Evolutionary conservation across 2,797 vertebrate species (phyloP).

Genomic region (Acrocephalus scirpaceus): DNA sequence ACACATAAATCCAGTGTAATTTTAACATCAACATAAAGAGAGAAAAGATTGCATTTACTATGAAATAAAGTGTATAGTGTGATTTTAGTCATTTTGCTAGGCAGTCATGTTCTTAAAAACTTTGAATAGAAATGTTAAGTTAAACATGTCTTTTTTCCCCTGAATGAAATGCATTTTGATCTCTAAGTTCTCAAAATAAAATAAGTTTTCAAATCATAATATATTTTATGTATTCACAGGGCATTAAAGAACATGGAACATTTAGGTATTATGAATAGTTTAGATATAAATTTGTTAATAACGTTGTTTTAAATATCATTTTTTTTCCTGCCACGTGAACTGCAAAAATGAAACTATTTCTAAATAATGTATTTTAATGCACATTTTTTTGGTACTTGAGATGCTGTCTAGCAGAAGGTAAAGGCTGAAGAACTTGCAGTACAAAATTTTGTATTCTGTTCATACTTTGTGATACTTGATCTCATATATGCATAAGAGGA

Average conservation of each 20-base stretch:
- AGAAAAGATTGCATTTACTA: background rate
- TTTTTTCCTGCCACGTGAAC: background rate
- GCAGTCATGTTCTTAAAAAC: background rate
- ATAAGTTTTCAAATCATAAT: background rate
- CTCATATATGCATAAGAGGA: background rate
- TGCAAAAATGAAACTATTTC: background rate
- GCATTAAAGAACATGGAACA: background rate
- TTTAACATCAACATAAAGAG: background rate
- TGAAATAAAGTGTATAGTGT: background rate
- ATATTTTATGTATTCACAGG: background rate
- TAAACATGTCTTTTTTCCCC: background rate
- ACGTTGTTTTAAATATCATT: background rate
- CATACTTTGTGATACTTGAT: background rate
- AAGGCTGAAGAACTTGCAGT: background rate
- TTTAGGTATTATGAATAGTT: background rate
- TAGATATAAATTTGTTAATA: background rate
- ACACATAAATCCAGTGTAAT: background rate
- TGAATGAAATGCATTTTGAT: background rate
- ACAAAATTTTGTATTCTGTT: background rate
- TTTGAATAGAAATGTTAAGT: background rate
- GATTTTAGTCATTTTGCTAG: background rate
- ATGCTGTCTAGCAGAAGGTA: background rate
- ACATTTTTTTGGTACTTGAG: background rate
- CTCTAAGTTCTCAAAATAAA: background rate
- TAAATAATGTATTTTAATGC: background rate